Evolutionary conservation across 2,113 vertebrate species (phyloP).

Genomic region (Artemisiospiza belli): DNA sequence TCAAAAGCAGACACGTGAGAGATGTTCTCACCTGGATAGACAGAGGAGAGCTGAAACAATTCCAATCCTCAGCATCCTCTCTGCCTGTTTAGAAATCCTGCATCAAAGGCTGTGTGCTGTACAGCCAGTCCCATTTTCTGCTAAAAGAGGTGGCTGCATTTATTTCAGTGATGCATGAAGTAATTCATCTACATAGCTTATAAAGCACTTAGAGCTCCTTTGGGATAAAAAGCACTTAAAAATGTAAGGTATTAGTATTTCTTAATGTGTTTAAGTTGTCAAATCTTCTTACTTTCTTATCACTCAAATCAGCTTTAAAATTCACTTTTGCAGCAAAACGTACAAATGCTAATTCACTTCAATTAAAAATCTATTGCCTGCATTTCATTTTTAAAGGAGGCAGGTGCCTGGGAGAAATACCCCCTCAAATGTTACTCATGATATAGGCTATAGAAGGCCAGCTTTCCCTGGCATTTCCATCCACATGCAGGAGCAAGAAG

Average conservation of each 20-base stretch:
- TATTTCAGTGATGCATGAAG: slow-evolving; percentile 32
- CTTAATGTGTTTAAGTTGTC: slow-evolving; percentile 62
- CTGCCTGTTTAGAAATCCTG: neutral
- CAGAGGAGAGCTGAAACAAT: neutral
- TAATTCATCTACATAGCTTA: slow-evolving; percentile 37
- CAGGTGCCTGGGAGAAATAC: neutral
- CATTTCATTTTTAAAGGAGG: neutral
- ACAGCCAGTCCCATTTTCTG: neutral
- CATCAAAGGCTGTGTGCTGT: neutral
- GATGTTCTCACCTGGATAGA: neutral
- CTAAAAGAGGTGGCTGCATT: slow-evolving; percentile 1
- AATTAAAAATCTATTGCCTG: slow-evolving; percentile 43
- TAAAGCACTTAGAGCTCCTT: slow-evolving; percentile 58
- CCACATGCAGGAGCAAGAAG: neutral
- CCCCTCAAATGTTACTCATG: neutral
- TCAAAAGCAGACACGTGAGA: neutral
- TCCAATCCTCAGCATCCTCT: neutral
- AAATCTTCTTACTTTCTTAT: slow-evolving; percentile 50
- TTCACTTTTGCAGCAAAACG: slow-evolving; percentile 10
- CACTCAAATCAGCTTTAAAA: slow-evolving; percentile 47
- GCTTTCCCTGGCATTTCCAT: neutral
- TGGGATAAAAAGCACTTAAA: slow-evolving; percentile 63
- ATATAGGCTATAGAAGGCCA: neutral
- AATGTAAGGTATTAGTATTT: slow-evolving; percentile 55
- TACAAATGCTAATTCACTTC: slow-evolving; percentile 8